Evolutionary conservation across 2,113 vertebrate species (phyloP).

Genomic region (Tympanuchus pallidicinctus): DNA sequence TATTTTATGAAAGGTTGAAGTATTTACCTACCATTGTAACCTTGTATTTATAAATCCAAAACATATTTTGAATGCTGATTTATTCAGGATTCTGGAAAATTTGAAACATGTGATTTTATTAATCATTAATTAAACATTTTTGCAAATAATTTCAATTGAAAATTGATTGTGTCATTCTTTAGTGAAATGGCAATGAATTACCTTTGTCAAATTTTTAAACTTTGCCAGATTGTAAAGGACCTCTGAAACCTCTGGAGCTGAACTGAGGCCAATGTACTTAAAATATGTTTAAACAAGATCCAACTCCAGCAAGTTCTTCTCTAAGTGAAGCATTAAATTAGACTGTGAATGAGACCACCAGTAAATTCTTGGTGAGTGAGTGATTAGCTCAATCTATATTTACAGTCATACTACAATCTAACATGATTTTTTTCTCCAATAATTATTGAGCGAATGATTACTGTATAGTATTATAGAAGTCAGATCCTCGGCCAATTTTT

Average conservation of each 20-base stretch:
- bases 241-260: not conserved
- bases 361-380: not conserved
- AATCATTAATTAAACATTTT: not conserved
- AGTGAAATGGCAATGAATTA: not conserved
- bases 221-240: not conserved
- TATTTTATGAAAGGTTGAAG: not conserved
- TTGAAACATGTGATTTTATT: not conserved
- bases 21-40: not conserved
- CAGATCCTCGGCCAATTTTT: not conserved
- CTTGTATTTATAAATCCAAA: not conserved
- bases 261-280: not conserved
- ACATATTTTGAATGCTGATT: not conserved
- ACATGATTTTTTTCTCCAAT: not conserved
- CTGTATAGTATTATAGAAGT: not conserved
- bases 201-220: not conserved
- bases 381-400: not conserved
- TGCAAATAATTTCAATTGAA: not conserved
- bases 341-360: not conserved
- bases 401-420: not conserved
- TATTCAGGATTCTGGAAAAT: not conserved
- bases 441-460: not conserved
- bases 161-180: not conserved
- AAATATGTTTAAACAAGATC: not conserved
- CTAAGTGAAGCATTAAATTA: not conserved
- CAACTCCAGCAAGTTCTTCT: not conserved